These are phyloP conservation scores for Caenorhabditis brenneri DNA, from an alignment of 1,140 invertebrate species.

Conservation along the genomic window DNA sequence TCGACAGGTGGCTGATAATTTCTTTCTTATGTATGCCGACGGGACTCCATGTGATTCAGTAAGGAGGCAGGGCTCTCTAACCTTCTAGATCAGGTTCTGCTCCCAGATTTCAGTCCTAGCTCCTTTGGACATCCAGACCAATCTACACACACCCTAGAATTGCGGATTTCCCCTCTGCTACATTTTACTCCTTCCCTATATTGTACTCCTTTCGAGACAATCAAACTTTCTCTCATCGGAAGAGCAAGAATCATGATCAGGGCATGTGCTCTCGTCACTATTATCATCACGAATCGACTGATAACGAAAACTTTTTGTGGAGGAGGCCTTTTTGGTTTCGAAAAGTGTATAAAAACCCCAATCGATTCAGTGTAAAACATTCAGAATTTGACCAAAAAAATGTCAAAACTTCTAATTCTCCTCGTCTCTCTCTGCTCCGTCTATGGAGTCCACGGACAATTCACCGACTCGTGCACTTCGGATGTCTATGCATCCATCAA, in stretches of 20 bases:
- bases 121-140: neutral
- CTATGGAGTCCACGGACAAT: neutral
- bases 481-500: neutral
- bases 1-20: too few relatives aligned
- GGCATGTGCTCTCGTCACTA: neutral
- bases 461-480: constrained; percentile 10
- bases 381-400: too few relatives aligned
- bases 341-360: neutral
- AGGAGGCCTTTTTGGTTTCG: neutral
- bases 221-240: neutral
- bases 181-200: neutral
- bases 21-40: too few relatives aligned
- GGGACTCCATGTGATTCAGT: too few relatives aligned
- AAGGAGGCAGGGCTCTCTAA: too few relatives aligned
- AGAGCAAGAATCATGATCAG: constrained; percentile 30
- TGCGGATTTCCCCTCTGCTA: neutral
- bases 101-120: too few relatives aligned
- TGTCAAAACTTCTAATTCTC: too few relatives aligned
- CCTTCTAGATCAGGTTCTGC: too few relatives aligned
- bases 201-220: neutral
- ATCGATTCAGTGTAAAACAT: neutral
- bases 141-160: neutral
- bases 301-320: neutral
- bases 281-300: constrained; percentile 16
- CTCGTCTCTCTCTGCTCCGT: neutral